phyloP scores from a whole-genome alignment of 2,888 invertebrate species.

The Hypomecis punctinalis region DNA sequence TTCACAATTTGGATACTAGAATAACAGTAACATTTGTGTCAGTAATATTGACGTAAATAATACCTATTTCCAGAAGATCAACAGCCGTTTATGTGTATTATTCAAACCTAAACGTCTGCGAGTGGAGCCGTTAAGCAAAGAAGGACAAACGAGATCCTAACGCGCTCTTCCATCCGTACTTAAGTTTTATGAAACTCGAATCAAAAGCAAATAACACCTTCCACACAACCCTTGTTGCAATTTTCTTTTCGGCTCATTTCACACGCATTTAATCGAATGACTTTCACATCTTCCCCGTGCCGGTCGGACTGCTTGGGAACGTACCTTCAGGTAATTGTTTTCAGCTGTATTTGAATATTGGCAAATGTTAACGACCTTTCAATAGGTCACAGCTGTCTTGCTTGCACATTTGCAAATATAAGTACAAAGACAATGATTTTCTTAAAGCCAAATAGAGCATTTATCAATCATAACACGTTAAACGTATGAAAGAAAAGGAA shows the following conservation, averaged over 20 bases:
- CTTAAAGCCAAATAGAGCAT: too few relatives aligned
- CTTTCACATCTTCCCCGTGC: constrained; percentile 48
- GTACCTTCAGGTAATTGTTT: constrained; percentile 30
- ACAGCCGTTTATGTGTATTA: constrained; percentile 9
- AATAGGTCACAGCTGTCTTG: too few relatives aligned
- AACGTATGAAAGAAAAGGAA: too few relatives aligned
- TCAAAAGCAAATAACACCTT: constrained; percentile 49
- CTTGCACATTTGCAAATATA: too few relatives aligned
- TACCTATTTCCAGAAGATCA: neutral
- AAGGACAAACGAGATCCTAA: constrained; percentile 36
- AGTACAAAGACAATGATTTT: too few relatives aligned
- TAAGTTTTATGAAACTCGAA: constrained; percentile 47
- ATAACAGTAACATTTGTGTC: too few relatives aligned
- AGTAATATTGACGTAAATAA: neutral
- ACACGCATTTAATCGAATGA: constrained; percentile 58
- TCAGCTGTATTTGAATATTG: neutral
- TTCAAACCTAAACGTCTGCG: constrained; percentile 15
- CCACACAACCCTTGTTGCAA: constrained; percentile 54
- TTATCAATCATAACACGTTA: too few relatives aligned
- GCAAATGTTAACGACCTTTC: too few relatives aligned
- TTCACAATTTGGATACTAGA: too few relatives aligned
- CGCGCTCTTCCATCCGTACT: constrained; percentile 41
- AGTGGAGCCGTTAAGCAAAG: constrained; percentile 29
- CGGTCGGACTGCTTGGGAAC: constrained; percentile 43
- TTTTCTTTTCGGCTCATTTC: constrained; percentile 58